Evolutionary conservation across 2,797 vertebrate species (phyloP).

Genomic region (Myotis planiceps): DNA sequence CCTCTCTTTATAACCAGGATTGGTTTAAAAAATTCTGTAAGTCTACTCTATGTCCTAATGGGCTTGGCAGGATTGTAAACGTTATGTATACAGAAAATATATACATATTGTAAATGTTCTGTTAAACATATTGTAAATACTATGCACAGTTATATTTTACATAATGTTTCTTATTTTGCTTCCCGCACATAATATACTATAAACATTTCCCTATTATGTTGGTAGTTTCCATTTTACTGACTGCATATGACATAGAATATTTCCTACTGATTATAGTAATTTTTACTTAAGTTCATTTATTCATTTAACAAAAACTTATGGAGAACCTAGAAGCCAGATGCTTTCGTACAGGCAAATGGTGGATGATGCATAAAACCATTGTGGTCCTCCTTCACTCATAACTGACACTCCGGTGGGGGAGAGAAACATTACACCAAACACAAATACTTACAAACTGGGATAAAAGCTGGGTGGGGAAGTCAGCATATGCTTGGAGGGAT

Average conservation of each 20-base stretch:
- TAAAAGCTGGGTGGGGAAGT: neutral
- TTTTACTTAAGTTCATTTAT: neutral
- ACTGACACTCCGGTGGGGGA: neutral
- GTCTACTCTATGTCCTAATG: neutral
- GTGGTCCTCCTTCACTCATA: neutral
- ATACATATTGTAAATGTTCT: neutral
- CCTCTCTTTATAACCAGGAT: neutral
- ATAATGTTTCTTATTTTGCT: neutral
- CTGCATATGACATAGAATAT: neutral
- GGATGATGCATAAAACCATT: neutral
- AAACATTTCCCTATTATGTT: neutral
- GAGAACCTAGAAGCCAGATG: neutral
- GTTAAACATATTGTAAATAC: neutral
- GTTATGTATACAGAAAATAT: neutral
- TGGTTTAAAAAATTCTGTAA: neutral
- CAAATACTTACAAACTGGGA: neutral
- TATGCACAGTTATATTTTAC: neutral
- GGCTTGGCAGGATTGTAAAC: neutral
- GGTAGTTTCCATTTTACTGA: slow-evolving; percentile 30
- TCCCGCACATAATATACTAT: neutral
- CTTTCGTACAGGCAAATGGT: neutral
- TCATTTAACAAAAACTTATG: slow-evolving; percentile 34
- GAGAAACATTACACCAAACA: neutral
- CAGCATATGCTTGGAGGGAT: neutral
- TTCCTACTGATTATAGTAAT: neutral